Base-by-base conservation (phyloP, 2,113 vertebrate species). In the Coturnix japonica region DNA sequence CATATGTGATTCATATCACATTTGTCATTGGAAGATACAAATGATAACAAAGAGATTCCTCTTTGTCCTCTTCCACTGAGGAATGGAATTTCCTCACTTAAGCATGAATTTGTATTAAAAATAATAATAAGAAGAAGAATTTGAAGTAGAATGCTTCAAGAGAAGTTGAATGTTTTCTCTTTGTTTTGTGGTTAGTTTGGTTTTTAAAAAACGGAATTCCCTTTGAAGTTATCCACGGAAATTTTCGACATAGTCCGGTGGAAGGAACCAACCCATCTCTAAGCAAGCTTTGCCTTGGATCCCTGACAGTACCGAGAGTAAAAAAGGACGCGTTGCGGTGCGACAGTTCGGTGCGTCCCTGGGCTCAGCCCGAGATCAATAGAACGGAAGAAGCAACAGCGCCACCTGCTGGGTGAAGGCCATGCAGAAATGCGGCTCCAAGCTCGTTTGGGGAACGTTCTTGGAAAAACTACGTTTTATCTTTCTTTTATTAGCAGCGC, bases 401-500 rank as follows among this genome's bases (percentile, higher is more conserved):
- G 31, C 82, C 94, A 74, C 64, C 95, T 79, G 2, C 73, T 71
- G 92, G 88, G 39, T 5, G 2, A 21, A 1, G 43, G 26, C 75
- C 17, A 61, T 1, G 54, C 69, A 6, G 53, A 1, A 5, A 25
- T 2, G 30, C 26, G 1, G 22, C 22, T 0, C 21, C 2, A 35
- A 1, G 5, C 1, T 6, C 4, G 1, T 3, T 5, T 4, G 1
- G 66, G 46, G 31, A 49, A 11, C 1, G 6, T 2, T 1, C 16
- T 0, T 1, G 15, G 51, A 8, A 7, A 33, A 43, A 2, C 0
- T 1, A 7, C 1, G 10, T 1, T 41, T 11, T n/a, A 0, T 4
- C 21, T 0, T 3, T 8, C 28, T 41, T 46, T 28, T 8, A 1
- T 13, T 1, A 7, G 31, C 53, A n/a, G 13, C 2, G 5, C 22